Base-by-base conservation (phyloP, 2,113 vertebrate genomes). In the Hippocampus zosterae region DNA sequence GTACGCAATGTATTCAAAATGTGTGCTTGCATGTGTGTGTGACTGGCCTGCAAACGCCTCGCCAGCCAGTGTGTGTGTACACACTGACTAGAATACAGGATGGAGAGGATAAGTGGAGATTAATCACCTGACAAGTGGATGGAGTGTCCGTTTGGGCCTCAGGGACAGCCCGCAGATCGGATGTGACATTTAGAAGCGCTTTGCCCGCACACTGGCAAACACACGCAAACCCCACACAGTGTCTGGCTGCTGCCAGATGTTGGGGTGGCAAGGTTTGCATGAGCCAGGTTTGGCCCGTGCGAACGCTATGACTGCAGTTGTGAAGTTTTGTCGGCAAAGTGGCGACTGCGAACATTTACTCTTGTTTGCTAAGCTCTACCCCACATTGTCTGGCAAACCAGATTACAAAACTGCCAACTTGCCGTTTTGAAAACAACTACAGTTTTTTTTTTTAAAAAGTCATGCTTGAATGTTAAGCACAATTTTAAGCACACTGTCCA, bases 41-140 rank as follows among this genome's bases (percentile, higher is more conserved):
- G 83, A 70, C 16, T n/a, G 66, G 52, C 61, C 63, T 63, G 65
- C 70, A 81, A 85, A 77, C 55, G 79, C 74, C 76, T 74, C 81
- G 81, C 73, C 42, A 69, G 56, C 68, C 33, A 37, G 72, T 29
- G 71, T 69, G 71, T 69, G 76, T 76, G 81, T 73, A 60, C 70
- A 55, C 67, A 73, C 71, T 71, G 81, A 84, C 37, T n/a, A 16
- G 62, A 64, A 86, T 80, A 67, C 46, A 52, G 82, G 80, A 85
- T 76, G 71, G 73, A 84, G 86, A 76, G 69, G 72, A 82, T 81
- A 69, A 77, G 83, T 27, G 44, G 74, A 83, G 74, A 89, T 88
- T 85, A 88, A 89, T 88, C 87, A 83, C 85, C 86, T 89, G 88
- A 85, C 88, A 89, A 86, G 88, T 88, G 85, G 85, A 88, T 84